Evolutionary conservation across 35 echinoderm and acorn worm genomes (phyloP), one percentile per base, ranked within the genome.

Genomic region (Apostichopus californicus): DNA sequence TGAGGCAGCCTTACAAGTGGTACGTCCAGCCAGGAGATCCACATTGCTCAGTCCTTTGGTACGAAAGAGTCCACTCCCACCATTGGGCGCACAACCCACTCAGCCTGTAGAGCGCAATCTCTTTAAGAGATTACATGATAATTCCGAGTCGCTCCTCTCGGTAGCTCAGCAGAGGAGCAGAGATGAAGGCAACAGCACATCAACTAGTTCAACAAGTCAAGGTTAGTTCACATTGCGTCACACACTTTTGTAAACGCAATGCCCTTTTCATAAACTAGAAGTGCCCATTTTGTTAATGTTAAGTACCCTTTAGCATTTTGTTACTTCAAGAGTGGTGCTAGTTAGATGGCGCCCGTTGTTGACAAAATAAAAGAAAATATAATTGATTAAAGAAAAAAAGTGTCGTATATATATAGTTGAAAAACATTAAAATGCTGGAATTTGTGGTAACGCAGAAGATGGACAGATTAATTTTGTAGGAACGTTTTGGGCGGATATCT

Each of bases 121-220:
- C 6, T 85, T 85, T 15, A 85, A 85, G 56, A 85, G 81, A 15
- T 58, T 85, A 17, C 81, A 85, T 85, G 81, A 85, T 59, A 85
- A 85, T 58, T 85, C 55, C 7, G 57, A 24, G n/a, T 85, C 81
- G 2, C 57, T 55, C 17, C 81, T 85, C 24, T 54, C 54, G 9
- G 18, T 58, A 7, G 57, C 11, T 6, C n/a, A 85, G 34, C 17
- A 59, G 56, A 85, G 81, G 5, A 85, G 9, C n/a, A 23, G n/a
- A 6, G 14, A 25, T 85, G 55, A 85, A 14, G 6, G 34, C 5
- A 60, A 56, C n/a, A 59, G 15, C 1, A 5, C 81, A 21, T 85
- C 81, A n/a, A 25, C 55, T 52, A 59, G 20, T 3, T 22, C 81
- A 23, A 11, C 54, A 2, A 85, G 56, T 14, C 55, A 59, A 54